Percentiles rank a stretch among this genome's conserved stretches.
Conservation (phyloP, 2,888 invertebrate genomes). For the Meliscaeva auricollis region DNA sequence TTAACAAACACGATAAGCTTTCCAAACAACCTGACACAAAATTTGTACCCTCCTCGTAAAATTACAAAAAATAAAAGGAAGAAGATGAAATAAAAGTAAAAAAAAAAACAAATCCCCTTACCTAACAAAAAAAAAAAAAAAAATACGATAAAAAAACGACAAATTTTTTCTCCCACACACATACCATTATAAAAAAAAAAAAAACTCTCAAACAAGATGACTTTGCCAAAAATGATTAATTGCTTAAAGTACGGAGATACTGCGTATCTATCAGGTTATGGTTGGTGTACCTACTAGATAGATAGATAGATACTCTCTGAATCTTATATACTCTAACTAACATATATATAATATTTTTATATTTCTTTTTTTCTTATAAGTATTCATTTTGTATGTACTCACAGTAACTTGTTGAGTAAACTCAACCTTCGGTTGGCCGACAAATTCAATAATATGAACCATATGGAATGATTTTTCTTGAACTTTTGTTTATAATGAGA, state of each 20-base stretch:
- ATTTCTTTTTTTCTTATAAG: conserved; percentile 24
- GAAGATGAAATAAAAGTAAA: conserved; percentile 1
- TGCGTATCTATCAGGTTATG: conserved; percentile 21
- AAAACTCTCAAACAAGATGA: conserved; percentile 27
- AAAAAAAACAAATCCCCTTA: conserved; percentile 41
- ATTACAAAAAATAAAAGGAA: conserved; percentile 8
- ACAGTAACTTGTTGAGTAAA: conserved; percentile 91
- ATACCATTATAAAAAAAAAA: background rate
- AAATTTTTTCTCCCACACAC: conserved; percentile 12
- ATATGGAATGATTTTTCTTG: conserved; percentile 87
- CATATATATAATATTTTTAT: conserved; percentile 16
- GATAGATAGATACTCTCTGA: conserved; percentile 18
- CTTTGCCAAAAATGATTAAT: conserved; percentile 64
- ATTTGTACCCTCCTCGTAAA: conserved; percentile 39
- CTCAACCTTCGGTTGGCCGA: conserved; percentile 91
- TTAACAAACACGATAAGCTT: conserved; percentile 44
- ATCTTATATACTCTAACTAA: background rate
- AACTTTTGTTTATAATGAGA: conserved; percentile 72
- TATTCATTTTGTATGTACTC: conserved; percentile 84
- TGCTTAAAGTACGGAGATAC: conserved; percentile 42
- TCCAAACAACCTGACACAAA: conserved; percentile 53
- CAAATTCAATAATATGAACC: conserved; percentile 92
- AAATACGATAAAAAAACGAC: conserved; percentile 9
- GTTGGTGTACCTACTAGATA: conserved; percentile 20
- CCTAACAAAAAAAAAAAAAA: conserved; percentile 15